Percentiles rank a stretch among this genome's conserved stretches.
phyloP scores from a whole-genome alignment of 2,113 vertebrate species.

The Rattus rattus region DNA sequence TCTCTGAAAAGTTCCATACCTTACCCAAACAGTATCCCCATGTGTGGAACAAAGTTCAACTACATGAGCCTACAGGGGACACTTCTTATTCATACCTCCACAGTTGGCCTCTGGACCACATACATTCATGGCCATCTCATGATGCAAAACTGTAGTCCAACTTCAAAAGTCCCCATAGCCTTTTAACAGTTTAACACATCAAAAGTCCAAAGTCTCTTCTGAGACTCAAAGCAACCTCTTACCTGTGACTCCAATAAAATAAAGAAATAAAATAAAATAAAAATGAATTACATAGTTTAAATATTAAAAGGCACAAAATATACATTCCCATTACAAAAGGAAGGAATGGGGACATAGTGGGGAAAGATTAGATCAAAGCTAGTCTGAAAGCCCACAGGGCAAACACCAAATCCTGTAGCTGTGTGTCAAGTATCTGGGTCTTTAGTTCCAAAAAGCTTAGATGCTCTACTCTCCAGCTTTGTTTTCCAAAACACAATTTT shows the following conservation, averaged over 20 bases:
- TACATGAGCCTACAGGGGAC: not conserved
- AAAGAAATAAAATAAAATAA: not conserved
- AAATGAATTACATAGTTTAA: not conserved
- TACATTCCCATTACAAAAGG: not conserved
- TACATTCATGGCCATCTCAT: not conserved
- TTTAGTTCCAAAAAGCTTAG: not conserved
- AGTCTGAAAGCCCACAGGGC: not conserved
- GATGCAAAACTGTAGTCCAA: not conserved
- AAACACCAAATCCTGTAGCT: not conserved
- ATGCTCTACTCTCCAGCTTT: not conserved
- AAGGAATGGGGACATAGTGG: not conserved
- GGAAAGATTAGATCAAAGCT: not conserved
- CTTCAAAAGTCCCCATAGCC: not conserved
- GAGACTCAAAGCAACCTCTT: not conserved
- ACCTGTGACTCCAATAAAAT: not conserved
- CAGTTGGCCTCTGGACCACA: not conserved
- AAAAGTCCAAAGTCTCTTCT: not conserved
- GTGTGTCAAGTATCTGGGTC: not conserved
- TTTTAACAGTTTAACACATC: not conserved
- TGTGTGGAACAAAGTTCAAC: not conserved
- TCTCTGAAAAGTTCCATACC: not conserved
- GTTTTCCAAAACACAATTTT: not conserved
- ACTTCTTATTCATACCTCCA: not conserved
- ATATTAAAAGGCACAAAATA: not conserved
- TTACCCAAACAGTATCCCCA: not conserved